Evolutionary conservation across 2,797 vertebrate species (phyloP).

Genomic region (Glyptemys insculpta): DNA sequence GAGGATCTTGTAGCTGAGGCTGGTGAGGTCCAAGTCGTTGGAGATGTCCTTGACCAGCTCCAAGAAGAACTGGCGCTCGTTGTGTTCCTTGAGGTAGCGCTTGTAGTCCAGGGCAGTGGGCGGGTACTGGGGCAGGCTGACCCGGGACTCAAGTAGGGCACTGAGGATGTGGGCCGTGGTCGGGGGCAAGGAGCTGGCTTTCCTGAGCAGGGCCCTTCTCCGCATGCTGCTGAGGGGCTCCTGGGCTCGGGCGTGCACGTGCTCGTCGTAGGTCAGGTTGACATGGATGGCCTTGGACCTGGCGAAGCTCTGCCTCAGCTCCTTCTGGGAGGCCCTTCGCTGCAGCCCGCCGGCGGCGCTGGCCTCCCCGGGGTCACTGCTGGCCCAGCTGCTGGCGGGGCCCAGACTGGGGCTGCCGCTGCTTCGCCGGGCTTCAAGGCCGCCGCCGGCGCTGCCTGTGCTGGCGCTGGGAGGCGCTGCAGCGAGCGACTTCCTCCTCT

Average conservation of each 20-base stretch:
- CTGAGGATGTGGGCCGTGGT: slow-evolving; percentile 97
- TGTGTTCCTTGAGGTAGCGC: slow-evolving; percentile 95
- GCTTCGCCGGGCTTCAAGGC: slow-evolving; percentile 72
- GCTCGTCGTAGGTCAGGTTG: slow-evolving; percentile 97
- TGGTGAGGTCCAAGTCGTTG: slow-evolving; percentile 96
- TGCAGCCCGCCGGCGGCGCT: slow-evolving; percentile 86
- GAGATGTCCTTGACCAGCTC: slow-evolving; percentile 99
- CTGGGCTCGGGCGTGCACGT: slow-evolving; percentile 92
- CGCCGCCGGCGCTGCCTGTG: slow-evolving; percentile 8
- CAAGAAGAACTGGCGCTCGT: slow-evolving; percentile 96
- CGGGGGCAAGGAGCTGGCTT: slow-evolving; percentile 97
- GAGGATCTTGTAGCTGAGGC: slow-evolving; percentile 97
- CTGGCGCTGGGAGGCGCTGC: slow-evolving; percentile 49
- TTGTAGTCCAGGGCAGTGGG: slow-evolving; percentile 96
- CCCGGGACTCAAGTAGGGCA: slow-evolving; percentile 95
- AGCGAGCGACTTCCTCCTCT: slow-evolving; percentile 82
- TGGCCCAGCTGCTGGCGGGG: slow-evolving; percentile 27
- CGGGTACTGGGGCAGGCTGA: slow-evolving; percentile 97
- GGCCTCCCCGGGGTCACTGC: slow-evolving; percentile 85
- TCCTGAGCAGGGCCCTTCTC: slow-evolving; percentile 93
- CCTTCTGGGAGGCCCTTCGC: slow-evolving; percentile 93
- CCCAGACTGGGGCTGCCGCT: background rate
- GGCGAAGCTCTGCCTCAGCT: slow-evolving; percentile 96
- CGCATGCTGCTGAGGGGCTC: slow-evolving; percentile 95
- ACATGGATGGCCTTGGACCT: slow-evolving; percentile 95